phyloP scores from a whole-genome alignment of 2,888 invertebrate species.

The Bembecia ichneumoniformis region DNA sequence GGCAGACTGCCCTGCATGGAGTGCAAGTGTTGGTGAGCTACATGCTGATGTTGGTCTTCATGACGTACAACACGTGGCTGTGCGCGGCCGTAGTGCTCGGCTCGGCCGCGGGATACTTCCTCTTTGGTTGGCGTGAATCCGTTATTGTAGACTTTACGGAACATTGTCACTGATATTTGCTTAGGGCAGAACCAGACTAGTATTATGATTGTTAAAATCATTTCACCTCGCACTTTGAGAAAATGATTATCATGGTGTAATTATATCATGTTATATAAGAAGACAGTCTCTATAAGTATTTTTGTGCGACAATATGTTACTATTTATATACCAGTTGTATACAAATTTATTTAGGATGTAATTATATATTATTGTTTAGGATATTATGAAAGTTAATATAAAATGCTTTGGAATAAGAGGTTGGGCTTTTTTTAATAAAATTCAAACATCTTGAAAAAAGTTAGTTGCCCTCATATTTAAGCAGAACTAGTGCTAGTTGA shows the following conservation, averaged over 20 bases:
- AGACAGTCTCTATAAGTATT: conserved; percentile 39
- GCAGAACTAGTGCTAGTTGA: too few species aligned
- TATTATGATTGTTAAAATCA: conserved; percentile 31
- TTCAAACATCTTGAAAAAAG: background rate
- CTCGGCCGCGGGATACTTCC: conserved; percentile 92
- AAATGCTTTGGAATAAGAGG: conserved; percentile 34
- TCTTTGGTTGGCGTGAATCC: conserved; percentile 96
- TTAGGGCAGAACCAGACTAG: conserved; percentile 24
- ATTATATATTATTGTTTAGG: conserved; percentile 23
- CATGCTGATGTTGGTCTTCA: conserved; percentile 95
- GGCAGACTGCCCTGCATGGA: conserved; percentile 91
- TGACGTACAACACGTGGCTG: conserved; percentile 97
- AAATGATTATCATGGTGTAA: conserved; percentile 44
- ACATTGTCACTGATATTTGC: conserved; percentile 86
- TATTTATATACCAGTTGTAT: conserved; percentile 55
- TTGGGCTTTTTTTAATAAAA: conserved; percentile 7
- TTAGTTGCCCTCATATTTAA: too few species aligned
- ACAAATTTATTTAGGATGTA: conserved; percentile 37
- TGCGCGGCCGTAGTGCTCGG: conserved; percentile 91
- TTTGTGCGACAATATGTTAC: conserved; percentile 29
- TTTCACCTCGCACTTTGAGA: conserved; percentile 37
- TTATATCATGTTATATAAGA: conserved; percentile 52
- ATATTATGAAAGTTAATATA: conserved; percentile 25
- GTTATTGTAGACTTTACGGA: conserved; percentile 95
- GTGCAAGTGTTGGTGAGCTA: conserved; percentile 92